phyloP scores from a whole-genome alignment of 2,113 vertebrate species.

The Gymnobelideus leadbeateri region DNA sequence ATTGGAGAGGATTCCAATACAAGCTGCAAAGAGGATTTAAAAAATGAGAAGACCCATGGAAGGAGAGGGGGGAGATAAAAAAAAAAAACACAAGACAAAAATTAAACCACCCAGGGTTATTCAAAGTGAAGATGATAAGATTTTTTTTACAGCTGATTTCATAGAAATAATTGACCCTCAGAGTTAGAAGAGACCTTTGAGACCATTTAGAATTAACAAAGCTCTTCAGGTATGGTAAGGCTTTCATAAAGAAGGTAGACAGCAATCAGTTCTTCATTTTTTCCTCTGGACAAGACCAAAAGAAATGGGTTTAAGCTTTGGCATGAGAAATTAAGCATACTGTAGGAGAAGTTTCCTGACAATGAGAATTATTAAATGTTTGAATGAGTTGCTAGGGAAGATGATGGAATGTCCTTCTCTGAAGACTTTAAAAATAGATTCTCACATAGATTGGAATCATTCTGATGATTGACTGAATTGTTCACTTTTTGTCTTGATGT shows the following conservation, averaged over 20 bases:
- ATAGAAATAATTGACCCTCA: neutral
- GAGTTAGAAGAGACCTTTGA: neutral
- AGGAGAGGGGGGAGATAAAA: neutral
- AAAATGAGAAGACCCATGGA: neutral
- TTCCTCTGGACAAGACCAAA: neutral
- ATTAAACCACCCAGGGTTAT: neutral
- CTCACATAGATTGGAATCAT: neutral
- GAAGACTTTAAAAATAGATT: neutral
- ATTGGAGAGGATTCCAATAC: neutral
- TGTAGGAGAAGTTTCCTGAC: neutral
- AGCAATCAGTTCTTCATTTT: neutral
- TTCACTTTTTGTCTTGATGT: neutral
- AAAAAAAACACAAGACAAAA: too few relatives aligned
- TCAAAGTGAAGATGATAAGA: neutral
- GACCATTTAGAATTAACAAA: neutral
- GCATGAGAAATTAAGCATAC: neutral
- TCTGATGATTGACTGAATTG: constrained; percentile 5
- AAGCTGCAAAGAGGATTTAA: neutral
- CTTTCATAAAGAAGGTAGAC: neutral
- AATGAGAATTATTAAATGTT: neutral
- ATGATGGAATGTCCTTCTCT: neutral
- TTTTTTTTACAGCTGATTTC: neutral
- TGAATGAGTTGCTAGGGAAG: neutral
- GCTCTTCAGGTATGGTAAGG: neutral
- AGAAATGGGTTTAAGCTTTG: neutral